Conservation (phyloP, 2,113 vertebrate genomes). For the Neotoma lepida region DNA sequence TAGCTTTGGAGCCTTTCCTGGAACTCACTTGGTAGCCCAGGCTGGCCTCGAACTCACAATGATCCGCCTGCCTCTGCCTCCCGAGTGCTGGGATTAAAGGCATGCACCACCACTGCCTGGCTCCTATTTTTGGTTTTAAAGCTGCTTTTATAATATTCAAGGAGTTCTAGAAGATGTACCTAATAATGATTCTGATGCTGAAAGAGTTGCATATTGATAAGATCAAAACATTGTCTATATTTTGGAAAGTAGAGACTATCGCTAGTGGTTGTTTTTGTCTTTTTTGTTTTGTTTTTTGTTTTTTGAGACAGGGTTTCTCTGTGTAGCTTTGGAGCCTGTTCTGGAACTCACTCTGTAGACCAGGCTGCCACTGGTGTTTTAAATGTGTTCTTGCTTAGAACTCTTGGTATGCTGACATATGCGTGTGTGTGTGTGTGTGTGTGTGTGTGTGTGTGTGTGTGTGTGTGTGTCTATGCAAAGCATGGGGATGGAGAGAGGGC, state of each 20-base stretch:
- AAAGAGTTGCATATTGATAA: not conserved
- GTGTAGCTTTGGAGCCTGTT: not conserved
- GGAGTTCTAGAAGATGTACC: not conserved
- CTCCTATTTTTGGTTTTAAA: not conserved
- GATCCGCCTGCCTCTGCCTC: no score
- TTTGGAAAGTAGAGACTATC: not conserved
- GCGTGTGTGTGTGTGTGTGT: not conserved
- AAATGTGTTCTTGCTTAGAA: not conserved
- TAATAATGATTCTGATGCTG: not conserved
- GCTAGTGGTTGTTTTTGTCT: not conserved
- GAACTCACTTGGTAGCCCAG: no score
- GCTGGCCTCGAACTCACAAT: no score
- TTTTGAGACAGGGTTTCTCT: not conserved
- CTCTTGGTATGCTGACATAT: not conserved
- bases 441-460: not conserved
- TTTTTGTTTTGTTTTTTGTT: not conserved
- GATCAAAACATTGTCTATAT: not conserved
- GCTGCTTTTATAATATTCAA: not conserved
- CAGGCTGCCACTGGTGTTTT: not conserved
- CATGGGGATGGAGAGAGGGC: not conserved
- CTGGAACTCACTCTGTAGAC: not conserved
- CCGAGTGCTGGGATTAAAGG: no score
- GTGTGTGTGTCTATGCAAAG: not conserved
- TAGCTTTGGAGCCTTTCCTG: no score
- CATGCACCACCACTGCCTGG: no score